Conservation (phyloP, 2,888 invertebrate species). For the Hirtodrosophila duncani region DNA sequence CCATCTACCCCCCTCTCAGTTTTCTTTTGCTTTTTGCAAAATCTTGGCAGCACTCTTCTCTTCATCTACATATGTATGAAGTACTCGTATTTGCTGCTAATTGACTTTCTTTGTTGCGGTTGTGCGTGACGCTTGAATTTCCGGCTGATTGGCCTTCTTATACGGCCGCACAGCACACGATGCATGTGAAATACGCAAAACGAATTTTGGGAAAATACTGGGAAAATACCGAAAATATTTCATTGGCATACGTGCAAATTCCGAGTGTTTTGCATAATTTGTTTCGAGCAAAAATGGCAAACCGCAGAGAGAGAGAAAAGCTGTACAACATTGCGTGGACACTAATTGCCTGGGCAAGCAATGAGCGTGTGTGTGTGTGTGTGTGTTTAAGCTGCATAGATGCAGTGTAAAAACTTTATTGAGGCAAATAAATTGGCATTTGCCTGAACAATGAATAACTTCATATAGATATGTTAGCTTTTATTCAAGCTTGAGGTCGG, state of each 20-base stretch:
- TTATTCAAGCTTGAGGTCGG: no score
- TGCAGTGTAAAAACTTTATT: no score
- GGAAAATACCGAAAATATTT: no score
- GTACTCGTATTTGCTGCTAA: slow-evolving; percentile 20
- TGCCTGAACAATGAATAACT: no score
- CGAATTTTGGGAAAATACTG: slow-evolving; percentile 22
- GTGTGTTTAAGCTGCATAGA: no score
- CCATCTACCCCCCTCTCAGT: not conserved
- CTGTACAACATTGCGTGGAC: no score
- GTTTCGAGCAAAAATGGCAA: slow-evolving; percentile 23
- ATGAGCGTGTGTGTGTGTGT: no score
- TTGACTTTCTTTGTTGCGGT: slow-evolving; percentile 44
- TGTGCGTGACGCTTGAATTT: slow-evolving; percentile 32
- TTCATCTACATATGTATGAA: not conserved
- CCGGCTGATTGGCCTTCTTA: slow-evolving; percentile 23
- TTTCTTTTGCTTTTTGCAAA: not conserved
- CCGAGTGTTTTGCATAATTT: slow-evolving; percentile 34
- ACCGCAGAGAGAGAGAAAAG: slow-evolving; percentile 30
- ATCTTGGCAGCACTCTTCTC: slow-evolving; percentile 3
- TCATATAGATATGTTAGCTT: no score
- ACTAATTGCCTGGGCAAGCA: no score
- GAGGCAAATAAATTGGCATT: no score
- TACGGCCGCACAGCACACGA: not conserved
- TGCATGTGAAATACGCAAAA: slow-evolving; percentile 12
- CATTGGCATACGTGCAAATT: no score